A percentile compares a stretch with the other conserved stretches of the same genome.
Conservation (phyloP, 2,888 invertebrate species). For the Ornithoptera alexandrae region DNA sequence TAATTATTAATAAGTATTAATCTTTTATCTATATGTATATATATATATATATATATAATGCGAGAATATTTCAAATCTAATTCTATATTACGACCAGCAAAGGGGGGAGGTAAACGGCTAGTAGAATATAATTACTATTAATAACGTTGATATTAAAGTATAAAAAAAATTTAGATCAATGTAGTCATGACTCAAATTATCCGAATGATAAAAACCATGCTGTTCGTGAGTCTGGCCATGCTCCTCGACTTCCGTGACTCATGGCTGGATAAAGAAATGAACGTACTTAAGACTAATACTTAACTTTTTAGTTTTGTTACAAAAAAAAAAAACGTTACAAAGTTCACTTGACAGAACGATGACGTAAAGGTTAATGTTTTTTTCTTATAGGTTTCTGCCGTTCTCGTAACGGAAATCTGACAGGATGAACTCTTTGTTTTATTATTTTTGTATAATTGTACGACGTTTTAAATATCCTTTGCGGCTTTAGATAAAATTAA, state of each 20-base stretch:
- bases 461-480: neutral
- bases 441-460: constrained; percentile 28
- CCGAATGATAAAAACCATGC: constrained; percentile 20
- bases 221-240: constrained; percentile 26
- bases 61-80: no score
- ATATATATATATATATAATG: no score
- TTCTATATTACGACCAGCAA: no score
- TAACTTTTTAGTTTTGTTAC: neutral
- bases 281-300: constrained; percentile 11
- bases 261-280: constrained; percentile 25
- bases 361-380: constrained; percentile 41
- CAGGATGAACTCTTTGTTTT: constrained; percentile 44
- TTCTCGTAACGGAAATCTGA: constrained; percentile 37
- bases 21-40: no score
- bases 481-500: neutral
- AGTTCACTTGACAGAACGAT: constrained; percentile 28
- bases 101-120: no score
- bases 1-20: no score
- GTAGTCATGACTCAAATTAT: constrained; percentile 21
- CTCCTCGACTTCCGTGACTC: constrained; percentile 22
- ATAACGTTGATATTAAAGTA: no score
- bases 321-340: constrained; percentile 7
- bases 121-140: no score
- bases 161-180: constrained; percentile 14
- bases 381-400: constrained; percentile 29